These are phyloP conservation scores for Aphrocallistes beatrix DNA, from an alignment of 37 sponge, comb jelly and placozoan genomes.

Conservation along the genomic window DNA sequence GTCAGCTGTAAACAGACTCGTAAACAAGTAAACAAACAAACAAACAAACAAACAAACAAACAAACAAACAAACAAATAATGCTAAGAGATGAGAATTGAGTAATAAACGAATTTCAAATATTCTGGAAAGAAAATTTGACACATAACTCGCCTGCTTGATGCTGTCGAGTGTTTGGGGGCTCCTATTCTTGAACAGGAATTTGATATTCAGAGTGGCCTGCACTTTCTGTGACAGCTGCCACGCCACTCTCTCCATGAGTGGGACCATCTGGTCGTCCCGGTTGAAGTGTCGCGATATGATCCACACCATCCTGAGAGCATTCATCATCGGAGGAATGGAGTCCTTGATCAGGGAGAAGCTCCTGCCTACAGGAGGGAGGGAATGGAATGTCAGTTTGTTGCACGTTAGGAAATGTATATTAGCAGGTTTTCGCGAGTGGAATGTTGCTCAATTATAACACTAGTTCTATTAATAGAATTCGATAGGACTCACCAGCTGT, in stretches of 20 bases:
- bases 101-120: neutral
- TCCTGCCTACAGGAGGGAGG: conserved; percentile 35
- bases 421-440: too few relatives aligned
- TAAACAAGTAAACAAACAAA: too few relatives aligned
- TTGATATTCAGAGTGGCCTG: conserved; percentile 69
- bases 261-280: conserved; percentile 97
- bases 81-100: neutral
- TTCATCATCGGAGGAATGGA: conserved; percentile 93
- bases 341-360: conserved; percentile 68
- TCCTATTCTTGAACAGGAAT: conserved; percentile 57
- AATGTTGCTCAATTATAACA: too few relatives aligned
- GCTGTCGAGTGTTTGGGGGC: neutral
- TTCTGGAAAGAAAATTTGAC: neutral
- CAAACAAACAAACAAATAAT: neutral
- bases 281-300: conserved; percentile 97
- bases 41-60: neutral
- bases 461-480: too few relatives aligned
- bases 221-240: conserved; percentile 82
- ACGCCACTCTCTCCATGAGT: conserved; percentile 90
- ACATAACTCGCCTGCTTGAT: neutral
- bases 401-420: too few relatives aligned
- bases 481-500: conserved; percentile 50
- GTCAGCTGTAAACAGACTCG: too few relatives aligned
- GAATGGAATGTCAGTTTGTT: too few relatives aligned
- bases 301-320: conserved; percentile 98